Evolutionary conservation across 1,140 invertebrate species (phyloP), one percentile per base, ranked within the genome.

Genomic region (Aphidius ervi): DNA sequence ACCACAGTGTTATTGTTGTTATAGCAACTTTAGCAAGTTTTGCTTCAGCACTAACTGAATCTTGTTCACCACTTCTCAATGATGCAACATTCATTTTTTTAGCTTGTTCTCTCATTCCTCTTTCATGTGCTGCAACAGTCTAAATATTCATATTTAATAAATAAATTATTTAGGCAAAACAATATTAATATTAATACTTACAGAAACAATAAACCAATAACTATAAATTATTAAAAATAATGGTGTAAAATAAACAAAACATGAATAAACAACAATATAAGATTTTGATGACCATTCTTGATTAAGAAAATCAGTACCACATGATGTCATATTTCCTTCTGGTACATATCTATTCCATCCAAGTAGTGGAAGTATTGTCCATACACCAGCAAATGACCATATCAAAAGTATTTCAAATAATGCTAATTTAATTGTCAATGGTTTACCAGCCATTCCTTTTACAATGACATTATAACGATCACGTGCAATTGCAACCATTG

Each of bases 391-490:
- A 70, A 87, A 86, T 3, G 74, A 41, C 90, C 91, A 94, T 10
- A 92, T 83, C 6, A 83, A 73, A 2, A 90, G 48, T 59, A 93
- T 87, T 67, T 86, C 82, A 1, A 89, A 58, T 23, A 90, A 72
- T 8, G 90, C 88, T 53, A 82, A 82, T 31, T 85, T 87, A 53
- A 84, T 85, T 6, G 87, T 89, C 67, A 93, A 69, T 4, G 88
- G 89, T 65, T 86, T 86, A 31, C 85, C 86, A 5, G 87, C 82
- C 65, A 92, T 79, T 48, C 89, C 89, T 70, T 90, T 91, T 4
- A 92, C 90, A 67, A 94, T 94, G 47, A 93, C 91, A 67, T 90
- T 91, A 80, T 93, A 94, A 61, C 91, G 80, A 71, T 94, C 91
- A 58, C 91, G 82, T 50, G 91, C 87, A 62, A 94, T 93, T 71